These are phyloP conservation scores for Eupithecia subfuscata DNA, from an alignment of 2,888 invertebrate species.

Conservation along the genomic window DNA sequence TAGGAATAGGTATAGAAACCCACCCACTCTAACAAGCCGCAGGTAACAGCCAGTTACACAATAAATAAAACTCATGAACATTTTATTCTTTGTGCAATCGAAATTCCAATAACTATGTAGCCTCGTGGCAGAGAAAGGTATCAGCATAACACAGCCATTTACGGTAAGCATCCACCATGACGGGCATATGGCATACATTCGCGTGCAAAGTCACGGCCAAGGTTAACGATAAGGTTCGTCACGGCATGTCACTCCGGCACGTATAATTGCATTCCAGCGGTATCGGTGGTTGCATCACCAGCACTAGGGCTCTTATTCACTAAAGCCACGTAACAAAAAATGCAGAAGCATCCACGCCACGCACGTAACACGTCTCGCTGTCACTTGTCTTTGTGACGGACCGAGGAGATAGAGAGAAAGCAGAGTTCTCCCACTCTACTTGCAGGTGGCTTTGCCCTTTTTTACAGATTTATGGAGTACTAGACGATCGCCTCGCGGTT, in stretches of 20 bases:
- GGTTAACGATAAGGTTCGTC: conserved; percentile 77
- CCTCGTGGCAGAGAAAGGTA: conserved; percentile 29
- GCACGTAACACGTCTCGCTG: not conserved
- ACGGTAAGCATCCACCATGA: conserved; percentile 40
- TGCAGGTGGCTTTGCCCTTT: not conserved
- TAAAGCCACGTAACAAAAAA: not conserved
- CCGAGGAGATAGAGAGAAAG: not conserved
- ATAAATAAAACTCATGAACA: not conserved
- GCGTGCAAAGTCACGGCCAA: conserved; percentile 76
- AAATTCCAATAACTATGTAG: conserved; percentile 3
- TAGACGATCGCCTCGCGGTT: too few relatives aligned
- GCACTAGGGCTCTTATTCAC: conserved; percentile 38
- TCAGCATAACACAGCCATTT: conserved; percentile 28
- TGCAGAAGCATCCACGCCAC: not conserved
- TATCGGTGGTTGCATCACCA: conserved; percentile 73
- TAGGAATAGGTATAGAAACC: not conserved
- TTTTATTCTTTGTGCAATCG: not conserved
- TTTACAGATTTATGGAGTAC: not conserved
- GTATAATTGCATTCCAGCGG: conserved; percentile 78
- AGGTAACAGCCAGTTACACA: not conserved
- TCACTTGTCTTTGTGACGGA: not conserved
- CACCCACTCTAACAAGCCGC: not conserved
- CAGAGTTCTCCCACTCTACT: not conserved
- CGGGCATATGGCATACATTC: conserved; percentile 37
- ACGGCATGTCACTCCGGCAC: conserved; percentile 71